Evolutionary conservation across 2,113 vertebrate species (phyloP).

Genomic region (Alectura lathami): DNA sequence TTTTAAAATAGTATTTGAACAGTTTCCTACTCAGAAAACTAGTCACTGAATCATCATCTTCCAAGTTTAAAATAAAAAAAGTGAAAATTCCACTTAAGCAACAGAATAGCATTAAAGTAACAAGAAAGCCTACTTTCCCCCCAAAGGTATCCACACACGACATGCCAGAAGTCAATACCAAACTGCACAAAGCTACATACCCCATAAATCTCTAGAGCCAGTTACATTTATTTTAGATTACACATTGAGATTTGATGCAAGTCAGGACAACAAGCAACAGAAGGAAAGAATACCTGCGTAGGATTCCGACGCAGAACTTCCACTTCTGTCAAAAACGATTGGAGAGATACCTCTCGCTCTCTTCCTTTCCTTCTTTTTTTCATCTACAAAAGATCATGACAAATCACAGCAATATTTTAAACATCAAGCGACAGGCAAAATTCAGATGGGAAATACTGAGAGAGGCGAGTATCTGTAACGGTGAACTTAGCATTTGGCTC

Average conservation of each 20-base stretch:
- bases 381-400: constrained; percentile 70
- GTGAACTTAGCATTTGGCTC: not conserved
- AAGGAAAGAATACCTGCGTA: constrained; percentile 84
- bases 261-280: constrained; percentile 12
- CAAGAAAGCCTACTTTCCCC: constrained; percentile 75
- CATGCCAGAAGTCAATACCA: constrained; percentile 79
- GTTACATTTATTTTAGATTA: constrained; percentile 42
- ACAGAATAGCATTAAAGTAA: constrained; percentile 82
- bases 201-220: constrained; percentile 48
- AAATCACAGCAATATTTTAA: constrained; percentile 9
- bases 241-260: constrained; percentile 26
- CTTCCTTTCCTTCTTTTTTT: constrained; percentile 89
- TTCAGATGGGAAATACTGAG: not conserved
- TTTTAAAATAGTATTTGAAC: constrained; percentile 63
- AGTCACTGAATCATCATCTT: constrained; percentile 87
- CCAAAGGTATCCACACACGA: constrained; percentile 75
- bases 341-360: constrained; percentile 91
- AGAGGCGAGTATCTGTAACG: not conserved
- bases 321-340: constrained; percentile 92
- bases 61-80: constrained; percentile 74
- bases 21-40: constrained; percentile 84
- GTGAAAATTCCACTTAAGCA: constrained; percentile 82
- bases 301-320: constrained; percentile 90
- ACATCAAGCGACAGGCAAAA: not conserved
- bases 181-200: constrained; percentile 66